A percentile compares a stretch with the other conserved stretches of the same genome.
phyloP scores from a whole-genome alignment of 2,888 invertebrate genomes.

The Zaprionus bogoriensis region DNA sequence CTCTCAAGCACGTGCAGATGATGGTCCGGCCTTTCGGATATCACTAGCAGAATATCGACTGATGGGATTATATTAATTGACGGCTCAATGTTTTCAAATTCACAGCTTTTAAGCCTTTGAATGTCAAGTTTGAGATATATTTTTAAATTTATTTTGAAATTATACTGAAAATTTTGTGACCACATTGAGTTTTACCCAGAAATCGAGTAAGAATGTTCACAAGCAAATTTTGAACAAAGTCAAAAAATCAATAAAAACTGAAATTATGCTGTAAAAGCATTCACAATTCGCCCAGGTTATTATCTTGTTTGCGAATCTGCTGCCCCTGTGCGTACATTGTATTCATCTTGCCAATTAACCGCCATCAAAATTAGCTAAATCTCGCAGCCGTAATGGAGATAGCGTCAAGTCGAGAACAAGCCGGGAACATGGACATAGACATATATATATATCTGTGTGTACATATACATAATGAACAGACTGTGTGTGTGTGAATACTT shows the following conservation, averaged over 20 bases:
- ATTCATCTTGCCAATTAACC: slow-evolving; percentile 51
- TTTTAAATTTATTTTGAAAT: too few species aligned
- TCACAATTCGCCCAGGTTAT: slow-evolving; percentile 1
- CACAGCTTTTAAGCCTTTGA: too few species aligned
- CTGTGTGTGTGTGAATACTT: slow-evolving; percentile 5
- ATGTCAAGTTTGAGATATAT: too few species aligned
- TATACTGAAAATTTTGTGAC: too few species aligned
- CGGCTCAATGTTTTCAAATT: too few species aligned
- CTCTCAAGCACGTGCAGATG: not conserved
- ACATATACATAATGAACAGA: too few species aligned
- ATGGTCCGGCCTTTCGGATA: not conserved
- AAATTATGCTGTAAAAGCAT: not conserved
- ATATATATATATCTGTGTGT: not conserved
- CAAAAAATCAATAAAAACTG: not conserved
- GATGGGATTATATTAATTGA: too few species aligned
- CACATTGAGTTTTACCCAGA: too few species aligned
- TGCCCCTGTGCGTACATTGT: slow-evolving; percentile 32
- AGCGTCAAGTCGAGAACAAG: slow-evolving; percentile 60
- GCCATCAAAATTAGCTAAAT: slow-evolving; percentile 58
- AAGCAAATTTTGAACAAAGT: too few species aligned
- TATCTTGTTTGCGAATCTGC: slow-evolving; percentile 14
- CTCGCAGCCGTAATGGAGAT: slow-evolving; percentile 38
- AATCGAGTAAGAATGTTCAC: too few species aligned
- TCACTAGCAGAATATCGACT: too few species aligned
- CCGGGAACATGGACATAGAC: slow-evolving; percentile 5